Base-by-base conservation (phyloP, 2,888 invertebrate genomes). In the Cabera pusaria region DNA sequence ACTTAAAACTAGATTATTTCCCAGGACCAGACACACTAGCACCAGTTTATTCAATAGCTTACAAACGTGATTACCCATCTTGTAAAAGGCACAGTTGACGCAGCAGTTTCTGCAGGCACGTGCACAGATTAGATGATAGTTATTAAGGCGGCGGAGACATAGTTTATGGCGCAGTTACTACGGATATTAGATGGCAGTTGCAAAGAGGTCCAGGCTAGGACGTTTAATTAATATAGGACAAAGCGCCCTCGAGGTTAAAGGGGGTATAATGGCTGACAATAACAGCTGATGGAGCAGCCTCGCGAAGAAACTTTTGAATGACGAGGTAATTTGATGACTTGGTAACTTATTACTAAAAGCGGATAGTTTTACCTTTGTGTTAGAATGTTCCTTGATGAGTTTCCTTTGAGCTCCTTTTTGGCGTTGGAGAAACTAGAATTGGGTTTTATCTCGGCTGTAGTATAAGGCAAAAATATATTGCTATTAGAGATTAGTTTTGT, bases 191-290 rank as follows among this genome's bases (percentile, higher is more conserved):
- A 3, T 27, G 44, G 43, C 46, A 36, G 53, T 59, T 17, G 5
- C 26, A 16, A 32, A 32, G 20, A 34, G 40, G 33, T 28, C 28
- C 19, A 29, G 49, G 53, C 50, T 51, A 55, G 56, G 55, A 59
- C 59, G 62, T 68, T 68, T 68, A 68, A 68, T 68, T 68, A 68
- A 65, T 60, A 56, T 43, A 51, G 51, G 59, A 69, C 71, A 71
- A 71, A 67, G 70, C 54, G 56, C 52, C 49, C 40, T 40, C 33
- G 45, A 39, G 52, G 39, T 44, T 45, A 52, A 49, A 52, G 49
- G 35, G 63, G 63, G 61, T 64, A 66, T 64, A 60, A 63, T 54
- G 55, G 56, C 39, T 56, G 63, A 65, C 65, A 66, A 66, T 45
- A 37, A 41, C 43, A 45, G 41, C 36, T 37, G 40, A 43, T 48